These are phyloP conservation scores for Galago senegalensis DNA, from an alignment of 2,797 vertebrate species.

Conservation along the genomic window DNA sequence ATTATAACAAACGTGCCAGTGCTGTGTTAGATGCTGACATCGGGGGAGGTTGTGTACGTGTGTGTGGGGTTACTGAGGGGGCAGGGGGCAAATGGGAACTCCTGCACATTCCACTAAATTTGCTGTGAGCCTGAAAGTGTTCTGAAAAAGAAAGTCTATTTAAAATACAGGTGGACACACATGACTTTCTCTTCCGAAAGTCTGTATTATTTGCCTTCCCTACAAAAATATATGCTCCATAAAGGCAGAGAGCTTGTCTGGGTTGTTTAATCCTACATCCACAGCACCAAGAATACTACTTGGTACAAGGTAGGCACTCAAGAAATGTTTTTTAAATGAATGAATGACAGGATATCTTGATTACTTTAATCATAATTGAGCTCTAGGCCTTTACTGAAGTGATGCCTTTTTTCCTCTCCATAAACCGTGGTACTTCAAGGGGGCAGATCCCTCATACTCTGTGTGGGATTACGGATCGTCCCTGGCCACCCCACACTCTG, in stretches of 20 bases:
- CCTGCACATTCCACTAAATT: not conserved
- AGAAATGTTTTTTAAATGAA: not conserved
- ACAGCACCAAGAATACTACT: not conserved
- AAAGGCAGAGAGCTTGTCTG: not conserved
- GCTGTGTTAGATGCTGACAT: not conserved
- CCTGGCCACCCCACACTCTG: not conserved
- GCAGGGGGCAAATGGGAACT: not conserved
- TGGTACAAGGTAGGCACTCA: not conserved
- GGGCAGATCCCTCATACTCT: not conserved
- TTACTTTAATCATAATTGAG: not conserved
- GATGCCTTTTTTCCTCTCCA: not conserved
- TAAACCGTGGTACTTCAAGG: not conserved
- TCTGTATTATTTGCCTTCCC: not conserved
- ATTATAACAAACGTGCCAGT: not conserved
- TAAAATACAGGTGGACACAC: not conserved
- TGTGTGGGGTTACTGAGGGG: not conserved
- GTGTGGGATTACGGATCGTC: not conserved
- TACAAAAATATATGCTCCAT: not conserved
- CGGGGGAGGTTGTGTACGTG: not conserved
- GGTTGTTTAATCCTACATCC: not conserved
- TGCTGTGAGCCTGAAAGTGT: not conserved
- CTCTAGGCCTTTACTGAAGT: not conserved
- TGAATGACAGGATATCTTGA: not conserved
- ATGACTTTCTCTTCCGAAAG: not conserved
- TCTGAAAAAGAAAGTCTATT: not conserved